Base-by-base conservation (phyloP, 2,113 vertebrate genomes). In the Cochlearius cochlearius region DNA sequence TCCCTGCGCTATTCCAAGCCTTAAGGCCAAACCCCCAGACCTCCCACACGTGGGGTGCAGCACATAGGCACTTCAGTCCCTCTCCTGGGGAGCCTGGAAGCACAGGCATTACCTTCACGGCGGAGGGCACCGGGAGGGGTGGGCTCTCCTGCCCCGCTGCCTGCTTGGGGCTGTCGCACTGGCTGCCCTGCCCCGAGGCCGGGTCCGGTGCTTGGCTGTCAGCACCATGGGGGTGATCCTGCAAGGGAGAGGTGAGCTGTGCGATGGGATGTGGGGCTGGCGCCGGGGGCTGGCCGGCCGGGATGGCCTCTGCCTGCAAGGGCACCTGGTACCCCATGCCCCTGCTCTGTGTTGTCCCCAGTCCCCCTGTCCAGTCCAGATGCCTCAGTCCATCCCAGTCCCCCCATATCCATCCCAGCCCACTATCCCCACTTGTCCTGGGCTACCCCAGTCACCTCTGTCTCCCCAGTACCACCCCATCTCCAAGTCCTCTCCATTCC, bases 81-180 rank as follows among this genome's bases (percentile, higher is more conserved):
- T 7, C 3, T 26, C 22, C 18, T 0, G 5, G 52, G 60, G 29
- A 83, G 43, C 19, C 59, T 2, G 12, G 73, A 21, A 30, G 27
- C 36, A n/a, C 8, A 1, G 49, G 56, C 14, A 4, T 29, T 97
- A 99, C 99, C 99, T 99, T 99, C n/a, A 98, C 98, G 3, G 98
- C 98, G 0, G 99, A 96, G 34, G 99, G 98, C 80, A 98, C 94
- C 0, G 98, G 90, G 11, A 98, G 94, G 2, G 98, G 92, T 12
- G 98, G 93, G 73, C 97, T 96, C 13, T 98, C 92, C 74, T 98
- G 97, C 21, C 96, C 97, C 2, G 90, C 98, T 10, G 94, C 85
- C 81, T 97, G 98, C 97, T 98, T 98, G 77, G 98, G 98, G 10
- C 96, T 95, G 75, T 99, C 98, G 12, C 98, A 85, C 30, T 94